A percentile compares a stretch with the other conserved stretches of the same genome.
Evolutionary conservation across 2,113 vertebrate species (phyloP).

Genomic region (Psittacus erithacus): DNA sequence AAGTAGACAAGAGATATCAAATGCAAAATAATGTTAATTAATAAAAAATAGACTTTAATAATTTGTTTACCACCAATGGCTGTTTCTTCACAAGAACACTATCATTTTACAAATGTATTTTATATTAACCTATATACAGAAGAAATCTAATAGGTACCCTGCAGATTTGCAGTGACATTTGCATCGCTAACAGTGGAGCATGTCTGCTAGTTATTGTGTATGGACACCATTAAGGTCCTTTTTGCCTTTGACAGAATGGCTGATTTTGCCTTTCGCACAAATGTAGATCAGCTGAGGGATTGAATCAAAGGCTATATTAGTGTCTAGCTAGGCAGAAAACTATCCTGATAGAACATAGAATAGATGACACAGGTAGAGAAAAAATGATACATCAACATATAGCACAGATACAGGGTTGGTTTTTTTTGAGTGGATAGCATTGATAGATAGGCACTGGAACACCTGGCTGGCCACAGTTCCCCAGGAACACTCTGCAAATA

Average conservation of each 20-base stretch:
- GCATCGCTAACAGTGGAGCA: neutral
- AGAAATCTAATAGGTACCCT: neutral
- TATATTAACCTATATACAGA: neutral
- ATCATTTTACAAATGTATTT: neutral
- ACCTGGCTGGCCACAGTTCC: constrained; percentile 23
- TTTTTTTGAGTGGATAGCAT: neutral
- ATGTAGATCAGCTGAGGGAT: neutral
- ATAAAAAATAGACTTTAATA: neutral
- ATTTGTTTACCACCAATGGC: neutral
- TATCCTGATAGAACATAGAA: neutral
- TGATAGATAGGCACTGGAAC: constrained; percentile 3
- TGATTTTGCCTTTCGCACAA: neutral
- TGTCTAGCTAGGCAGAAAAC: neutral
- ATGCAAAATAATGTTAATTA: neutral
- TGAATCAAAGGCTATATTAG: constrained; percentile 15
- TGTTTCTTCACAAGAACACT: neutral
- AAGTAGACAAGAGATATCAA: neutral
- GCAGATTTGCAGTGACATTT: neutral
- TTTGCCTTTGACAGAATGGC: neutral
- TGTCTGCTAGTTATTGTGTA: neutral
- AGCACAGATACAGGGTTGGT: neutral
- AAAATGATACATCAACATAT: neutral
- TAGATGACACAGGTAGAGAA: neutral
- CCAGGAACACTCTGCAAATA: constrained; percentile 9
- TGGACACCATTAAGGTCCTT: neutral